A percentile compares a stretch with the other conserved stretches of the same genome.
Conservation (phyloP, 2,888 invertebrate species). For the Chrysotoxum bicinctum region DNA sequence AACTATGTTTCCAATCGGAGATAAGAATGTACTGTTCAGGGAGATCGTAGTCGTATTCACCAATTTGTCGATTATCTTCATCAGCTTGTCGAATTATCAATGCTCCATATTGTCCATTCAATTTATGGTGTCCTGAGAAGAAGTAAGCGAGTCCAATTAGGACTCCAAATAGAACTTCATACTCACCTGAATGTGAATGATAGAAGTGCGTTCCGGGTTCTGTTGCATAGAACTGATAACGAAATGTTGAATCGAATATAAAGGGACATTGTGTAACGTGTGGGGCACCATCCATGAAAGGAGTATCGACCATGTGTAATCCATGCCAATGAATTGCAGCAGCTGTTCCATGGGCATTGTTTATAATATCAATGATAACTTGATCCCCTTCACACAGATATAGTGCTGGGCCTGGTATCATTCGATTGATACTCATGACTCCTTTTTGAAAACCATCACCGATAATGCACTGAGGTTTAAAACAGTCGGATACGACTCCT, state of each 20-base stretch:
- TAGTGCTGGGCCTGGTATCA: slow-evolving; percentile 82
- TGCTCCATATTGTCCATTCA: slow-evolving; percentile 90
- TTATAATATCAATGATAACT: slow-evolving; percentile 90
- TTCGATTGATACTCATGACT: slow-evolving; percentile 82
- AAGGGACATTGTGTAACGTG: slow-evolving; percentile 92
- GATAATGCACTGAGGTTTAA: slow-evolving; percentile 82
- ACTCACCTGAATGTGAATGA: slow-evolving; percentile 84
- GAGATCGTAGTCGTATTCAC: slow-evolving; percentile 88
- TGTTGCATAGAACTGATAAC: slow-evolving; percentile 86
- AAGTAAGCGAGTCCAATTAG: background rate
- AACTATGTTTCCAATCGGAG: slow-evolving; percentile 89
- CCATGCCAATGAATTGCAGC: slow-evolving; percentile 96
- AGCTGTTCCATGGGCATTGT: slow-evolving; percentile 88
- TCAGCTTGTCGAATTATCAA: slow-evolving; percentile 87
- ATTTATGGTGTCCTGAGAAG: slow-evolving; percentile 86
- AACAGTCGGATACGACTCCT: slow-evolving; percentile 79
- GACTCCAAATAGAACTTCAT: background rate
- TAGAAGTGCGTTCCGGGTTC: slow-evolving; percentile 92
- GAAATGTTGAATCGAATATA: slow-evolving; percentile 80
- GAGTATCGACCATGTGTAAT: slow-evolving; percentile 87
- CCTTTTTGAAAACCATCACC: slow-evolving; percentile 82
- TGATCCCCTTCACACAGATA: slow-evolving; percentile 91
- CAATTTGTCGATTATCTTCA: slow-evolving; percentile 83
- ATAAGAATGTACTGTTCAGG: slow-evolving; percentile 87
- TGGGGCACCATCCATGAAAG: slow-evolving; percentile 93